Conservation (phyloP, 2,888 invertebrate species). For the Melanargia galathea region DNA sequence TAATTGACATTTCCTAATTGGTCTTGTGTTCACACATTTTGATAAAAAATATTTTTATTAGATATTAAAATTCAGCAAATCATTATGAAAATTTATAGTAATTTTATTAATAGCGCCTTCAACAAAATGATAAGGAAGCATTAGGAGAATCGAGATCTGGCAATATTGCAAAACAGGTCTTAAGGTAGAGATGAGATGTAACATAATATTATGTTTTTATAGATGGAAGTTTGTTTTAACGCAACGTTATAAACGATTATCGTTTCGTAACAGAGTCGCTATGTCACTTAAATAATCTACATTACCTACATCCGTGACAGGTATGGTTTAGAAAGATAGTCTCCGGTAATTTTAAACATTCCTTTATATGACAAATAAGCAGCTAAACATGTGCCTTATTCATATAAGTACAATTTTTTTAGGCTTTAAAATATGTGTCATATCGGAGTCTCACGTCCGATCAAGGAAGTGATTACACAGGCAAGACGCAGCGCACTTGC, state of each 20-base stretch:
- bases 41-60: neutral
- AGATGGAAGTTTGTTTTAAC: conserved; percentile 24
- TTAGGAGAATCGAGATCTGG: conserved; percentile 15
- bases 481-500: neutral
- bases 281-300: conserved; percentile 8
- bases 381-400: conserved; percentile 12
- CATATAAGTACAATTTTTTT: neutral
- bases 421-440: neutral
- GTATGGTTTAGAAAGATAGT: conserved; percentile 26
- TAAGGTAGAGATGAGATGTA: conserved; percentile 3
- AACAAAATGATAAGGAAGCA: conserved; percentile 22
- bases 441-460: neutral
- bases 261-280: neutral
- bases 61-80: neutral
- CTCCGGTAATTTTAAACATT: conserved; percentile 30
- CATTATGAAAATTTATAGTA: conserved; percentile 1
- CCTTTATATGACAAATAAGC: conserved; percentile 17
- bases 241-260: conserved; percentile 8
- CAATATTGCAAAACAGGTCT: conserved; percentile 26
- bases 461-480: neutral
- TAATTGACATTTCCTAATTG: conserved; percentile 16
- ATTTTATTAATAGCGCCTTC: conserved; percentile 1
- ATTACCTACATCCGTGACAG: conserved; percentile 11
- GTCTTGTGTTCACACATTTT: neutral
- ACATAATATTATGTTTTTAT: neutral